phyloP scores from a whole-genome alignment of 1,140 invertebrate genomes.

The Orussus abietinus region DNA sequence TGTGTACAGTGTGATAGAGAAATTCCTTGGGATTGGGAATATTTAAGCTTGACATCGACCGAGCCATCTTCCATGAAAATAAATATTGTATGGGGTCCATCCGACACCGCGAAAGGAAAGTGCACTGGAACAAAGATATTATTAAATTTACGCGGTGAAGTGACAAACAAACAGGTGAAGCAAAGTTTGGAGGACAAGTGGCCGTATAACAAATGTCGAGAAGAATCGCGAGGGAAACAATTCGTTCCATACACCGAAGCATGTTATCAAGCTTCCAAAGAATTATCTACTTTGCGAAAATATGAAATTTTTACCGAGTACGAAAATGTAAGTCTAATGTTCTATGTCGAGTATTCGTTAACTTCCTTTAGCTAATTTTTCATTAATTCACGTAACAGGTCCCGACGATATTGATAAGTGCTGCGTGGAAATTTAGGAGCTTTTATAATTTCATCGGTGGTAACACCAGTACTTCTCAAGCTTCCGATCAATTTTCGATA shows the following conservation, averaged over 20 bases:
- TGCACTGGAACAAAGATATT: slow-evolving; percentile 39
- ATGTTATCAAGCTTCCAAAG: slow-evolving; percentile 44
- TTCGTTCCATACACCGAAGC: slow-evolving; percentile 40
- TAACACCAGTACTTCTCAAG: slow-evolving; percentile 21
- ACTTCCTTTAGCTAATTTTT: background rate
- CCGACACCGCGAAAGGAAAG: slow-evolving; percentile 40
- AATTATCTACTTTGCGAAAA: slow-evolving; percentile 45
- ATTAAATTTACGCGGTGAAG: slow-evolving; percentile 38
- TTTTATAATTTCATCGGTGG: slow-evolving; percentile 38
- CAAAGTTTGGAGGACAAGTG: slow-evolving; percentile 33
- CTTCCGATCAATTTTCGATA: slow-evolving; percentile 29
- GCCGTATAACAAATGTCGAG: slow-evolving; percentile 42
- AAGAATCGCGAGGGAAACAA: slow-evolving; percentile 28
- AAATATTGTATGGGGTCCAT: slow-evolving; percentile 35
- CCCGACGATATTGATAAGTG: slow-evolving; percentile 30
- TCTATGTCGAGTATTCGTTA: background rate
- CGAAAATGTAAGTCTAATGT: slow-evolving; percentile 38
- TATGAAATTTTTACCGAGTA: slow-evolving; percentile 35
- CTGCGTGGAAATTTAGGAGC: slow-evolving; percentile 31
- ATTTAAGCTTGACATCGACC: slow-evolving; percentile 39
- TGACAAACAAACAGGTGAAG: slow-evolving; percentile 35
- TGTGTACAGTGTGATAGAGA: slow-evolving; percentile 41
- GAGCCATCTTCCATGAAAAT: slow-evolving; percentile 34
- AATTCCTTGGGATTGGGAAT: slow-evolving; percentile 45
- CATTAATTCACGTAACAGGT: slow-evolving; percentile 28